Conservation (phyloP, 1,140 invertebrate genomes). For the Drosophila athabasca region DNA sequence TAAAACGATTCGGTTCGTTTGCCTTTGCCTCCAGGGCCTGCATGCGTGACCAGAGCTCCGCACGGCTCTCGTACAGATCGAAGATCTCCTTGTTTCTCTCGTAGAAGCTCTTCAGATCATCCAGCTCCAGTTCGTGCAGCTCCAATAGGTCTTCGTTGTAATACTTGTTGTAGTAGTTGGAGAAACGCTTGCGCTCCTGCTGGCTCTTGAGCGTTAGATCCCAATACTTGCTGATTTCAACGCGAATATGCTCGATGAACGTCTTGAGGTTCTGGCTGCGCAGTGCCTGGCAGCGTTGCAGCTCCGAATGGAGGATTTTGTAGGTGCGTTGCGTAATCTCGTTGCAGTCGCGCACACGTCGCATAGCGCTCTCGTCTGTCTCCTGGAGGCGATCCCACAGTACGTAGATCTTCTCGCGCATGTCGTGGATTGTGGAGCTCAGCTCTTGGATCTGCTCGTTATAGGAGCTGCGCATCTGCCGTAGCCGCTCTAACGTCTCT, state of each 20-base stretch:
- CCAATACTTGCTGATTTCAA: constrained; percentile 89
- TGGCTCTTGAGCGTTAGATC: constrained; percentile 88
- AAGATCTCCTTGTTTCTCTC: constrained; percentile 88
- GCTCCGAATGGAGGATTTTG: constrained; percentile 85
- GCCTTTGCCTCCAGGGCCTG: constrained; percentile 88
- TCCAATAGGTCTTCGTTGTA: constrained; percentile 90
- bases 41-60: constrained; percentile 88
- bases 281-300: constrained; percentile 86
- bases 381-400: constrained; percentile 86
- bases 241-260: constrained; percentile 88
- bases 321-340: constrained; percentile 84
- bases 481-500: constrained; percentile 44
- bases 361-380: constrained; percentile 45
- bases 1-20: constrained; percentile 90
- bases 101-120: constrained; percentile 88
- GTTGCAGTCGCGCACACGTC: constrained; percentile 25
- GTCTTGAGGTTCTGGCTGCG: constrained; percentile 87
- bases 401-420: constrained; percentile 84
- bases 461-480: constrained; percentile 35
- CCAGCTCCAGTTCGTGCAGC: constrained; percentile 89
- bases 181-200: constrained; percentile 87
- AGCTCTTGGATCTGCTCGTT: constrained; percentile 70
- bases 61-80: constrained; percentile 86
- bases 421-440: constrained; percentile 83
- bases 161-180: constrained; percentile 86